phyloP scores from a whole-genome alignment of 1,140 invertebrate species.

The Euwallacea fornicatus region DNA sequence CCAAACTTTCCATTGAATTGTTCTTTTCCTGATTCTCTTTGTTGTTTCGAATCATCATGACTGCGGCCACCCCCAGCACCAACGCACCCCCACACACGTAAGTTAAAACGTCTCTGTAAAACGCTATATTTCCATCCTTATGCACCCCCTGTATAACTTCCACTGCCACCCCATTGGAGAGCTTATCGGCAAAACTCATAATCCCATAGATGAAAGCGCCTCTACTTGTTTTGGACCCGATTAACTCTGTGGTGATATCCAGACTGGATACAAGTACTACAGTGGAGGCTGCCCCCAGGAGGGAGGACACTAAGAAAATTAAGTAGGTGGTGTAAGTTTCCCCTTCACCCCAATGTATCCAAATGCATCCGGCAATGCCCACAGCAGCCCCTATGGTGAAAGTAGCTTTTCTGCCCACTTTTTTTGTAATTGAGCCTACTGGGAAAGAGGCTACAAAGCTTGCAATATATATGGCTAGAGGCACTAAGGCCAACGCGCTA shows the following conservation, averaged over 20 bases:
- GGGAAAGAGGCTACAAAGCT: slow-evolving; percentile 78
- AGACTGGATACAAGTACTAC: slow-evolving; percentile 90
- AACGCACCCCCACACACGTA: slow-evolving; percentile 63
- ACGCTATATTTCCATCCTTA: slow-evolving; percentile 45
- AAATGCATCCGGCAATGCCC: slow-evolving; percentile 66
- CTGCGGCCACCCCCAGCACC: slow-evolving; percentile 57
- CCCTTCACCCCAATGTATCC: slow-evolving; percentile 68
- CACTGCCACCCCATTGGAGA: slow-evolving; percentile 84
- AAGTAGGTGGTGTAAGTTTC: slow-evolving; percentile 62
- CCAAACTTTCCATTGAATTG: neutral
- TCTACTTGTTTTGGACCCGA: slow-evolving; percentile 80
- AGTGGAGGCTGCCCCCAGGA: slow-evolving; percentile 81
- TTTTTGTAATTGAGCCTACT: slow-evolving; percentile 69
- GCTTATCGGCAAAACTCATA: slow-evolving; percentile 95
- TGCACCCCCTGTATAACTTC: slow-evolving; percentile 74
- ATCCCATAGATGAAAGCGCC: slow-evolving; percentile 94
- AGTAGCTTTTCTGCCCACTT: slow-evolving; percentile 29
- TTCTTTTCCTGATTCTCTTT: slow-evolving; percentile 7
- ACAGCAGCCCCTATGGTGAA: slow-evolving; percentile 70
- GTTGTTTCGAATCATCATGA: slow-evolving; percentile 40
- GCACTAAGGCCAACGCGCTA: slow-evolving; percentile 79
- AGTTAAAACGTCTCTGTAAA: slow-evolving; percentile 56
- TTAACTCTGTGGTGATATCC: slow-evolving; percentile 86
- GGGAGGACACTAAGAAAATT: slow-evolving; percentile 72
- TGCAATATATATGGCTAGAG: slow-evolving; percentile 82